Evolutionary conservation across 1,140 invertebrate genomes (phyloP).

Genomic region (Zeugodacus cucurbitae): DNA sequence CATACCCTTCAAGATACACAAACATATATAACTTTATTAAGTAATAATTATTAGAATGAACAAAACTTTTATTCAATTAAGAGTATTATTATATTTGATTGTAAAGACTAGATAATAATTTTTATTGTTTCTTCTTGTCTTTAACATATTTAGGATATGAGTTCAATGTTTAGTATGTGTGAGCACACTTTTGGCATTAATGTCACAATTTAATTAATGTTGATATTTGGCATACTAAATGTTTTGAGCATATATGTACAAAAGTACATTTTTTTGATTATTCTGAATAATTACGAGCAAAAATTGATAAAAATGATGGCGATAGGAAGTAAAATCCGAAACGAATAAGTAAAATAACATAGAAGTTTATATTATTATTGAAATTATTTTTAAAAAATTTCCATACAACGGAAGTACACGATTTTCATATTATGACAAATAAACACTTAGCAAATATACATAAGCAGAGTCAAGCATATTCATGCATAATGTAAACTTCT

Average conservation of each 20-base stretch:
- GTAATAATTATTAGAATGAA: neutral
- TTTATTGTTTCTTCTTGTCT: no score
- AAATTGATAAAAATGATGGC: neutral
- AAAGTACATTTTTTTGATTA: no score
- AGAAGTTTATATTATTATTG: neutral
- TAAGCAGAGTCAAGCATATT: neutral
- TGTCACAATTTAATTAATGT: neutral
- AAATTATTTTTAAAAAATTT: neutral
- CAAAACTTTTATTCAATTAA: neutral
- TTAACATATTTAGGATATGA: no score
- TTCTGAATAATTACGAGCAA: neutral
- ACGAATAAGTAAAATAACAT: neutral
- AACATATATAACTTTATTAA: neutral
- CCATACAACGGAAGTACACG: conserved; percentile 31
- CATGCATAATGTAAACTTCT: neutral
- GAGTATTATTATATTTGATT: neutral
- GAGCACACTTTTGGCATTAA: no score
- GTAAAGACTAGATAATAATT: neutral
- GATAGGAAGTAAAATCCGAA: neutral
- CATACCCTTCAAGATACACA: neutral
- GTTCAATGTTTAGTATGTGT: no score
- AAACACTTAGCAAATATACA: neutral
- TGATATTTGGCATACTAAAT: conserved; percentile 10
- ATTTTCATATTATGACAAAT: neutral
- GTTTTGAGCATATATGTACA: conserved; percentile 9